Evolutionary conservation across 2,888 invertebrate genomes (phyloP).

Genomic region (Auanema sp.): DNA sequence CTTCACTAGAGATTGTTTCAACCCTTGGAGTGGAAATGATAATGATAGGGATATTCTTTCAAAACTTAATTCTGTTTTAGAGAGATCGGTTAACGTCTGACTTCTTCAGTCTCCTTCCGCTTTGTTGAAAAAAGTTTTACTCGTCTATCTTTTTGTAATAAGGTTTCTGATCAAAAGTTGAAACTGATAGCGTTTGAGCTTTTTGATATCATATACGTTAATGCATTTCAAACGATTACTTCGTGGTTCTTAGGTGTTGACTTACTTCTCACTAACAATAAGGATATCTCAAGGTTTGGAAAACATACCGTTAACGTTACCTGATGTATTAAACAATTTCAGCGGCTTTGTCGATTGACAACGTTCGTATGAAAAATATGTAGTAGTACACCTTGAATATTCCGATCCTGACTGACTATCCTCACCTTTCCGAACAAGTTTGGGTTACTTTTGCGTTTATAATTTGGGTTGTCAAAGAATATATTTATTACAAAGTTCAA

Average conservation of each 20-base stretch:
- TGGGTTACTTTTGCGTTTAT: too few relatives aligned
- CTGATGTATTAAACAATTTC: slow-evolving; percentile 12
- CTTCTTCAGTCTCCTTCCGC: too few relatives aligned
- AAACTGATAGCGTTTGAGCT: slow-evolving; percentile 40
- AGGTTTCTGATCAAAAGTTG: slow-evolving; percentile 23
- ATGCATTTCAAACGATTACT: slow-evolving; percentile 48
- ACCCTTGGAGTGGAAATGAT: too few relatives aligned
- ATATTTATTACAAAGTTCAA: too few relatives aligned
- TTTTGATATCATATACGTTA: slow-evolving; percentile 49
- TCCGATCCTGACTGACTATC: slow-evolving; percentile 59
- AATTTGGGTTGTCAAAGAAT: too few relatives aligned
- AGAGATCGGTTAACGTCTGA: too few relatives aligned
- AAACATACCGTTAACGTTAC: slow-evolving; percentile 1
- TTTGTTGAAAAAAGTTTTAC: slow-evolving; percentile 43
- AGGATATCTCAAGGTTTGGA: slow-evolving; percentile 53
- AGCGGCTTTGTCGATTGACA: slow-evolving; percentile 36
- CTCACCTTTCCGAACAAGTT: slow-evolving; percentile 40
- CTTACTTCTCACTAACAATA: slow-evolving; percentile 56
- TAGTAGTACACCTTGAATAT: slow-evolving; percentile 51
- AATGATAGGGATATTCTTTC: too few relatives aligned
- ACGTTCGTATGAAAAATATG: slow-evolving; percentile 33
- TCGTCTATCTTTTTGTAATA: too few relatives aligned
- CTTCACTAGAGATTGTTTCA: too few relatives aligned
- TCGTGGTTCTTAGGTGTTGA: slow-evolving; percentile 61
- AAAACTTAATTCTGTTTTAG: too few relatives aligned